Base-by-base conservation (phyloP, 2,797 vertebrate species). In the Euthynnus affinis region DNA sequence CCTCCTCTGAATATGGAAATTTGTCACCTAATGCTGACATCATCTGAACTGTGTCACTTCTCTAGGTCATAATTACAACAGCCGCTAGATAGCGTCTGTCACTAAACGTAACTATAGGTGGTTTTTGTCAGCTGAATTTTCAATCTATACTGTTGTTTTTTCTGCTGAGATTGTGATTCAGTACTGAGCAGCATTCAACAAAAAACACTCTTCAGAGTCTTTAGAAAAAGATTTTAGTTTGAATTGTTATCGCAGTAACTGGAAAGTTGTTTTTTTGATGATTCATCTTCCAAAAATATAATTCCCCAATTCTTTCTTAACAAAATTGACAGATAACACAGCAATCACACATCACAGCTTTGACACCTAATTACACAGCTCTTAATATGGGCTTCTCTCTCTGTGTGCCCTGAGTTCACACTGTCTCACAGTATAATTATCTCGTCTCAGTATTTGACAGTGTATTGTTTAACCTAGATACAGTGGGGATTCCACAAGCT, bases 391-490 rank as follows among this genome's bases (percentile, higher is more conserved):
- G 52, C 22, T 94, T 94, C 86, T 85, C 87, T 93, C 77, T 90
- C 60, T 79, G 83, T 80, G 56, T 83, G 89, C 86, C 87, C 86
- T 86, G 88, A 86, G 88, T 93, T 95, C 91, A 89, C 85, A 61
- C 72, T 80, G 89, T 88, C 79, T 92, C 88, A 93, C 89, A 91
- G 88, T 78, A 57, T 95, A 95, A 96, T 97, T 95, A 96, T 92
- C 94, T 94, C 80, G 80, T 95, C 94, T 94, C 87, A 76, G 76
- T 86, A 88, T 89, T 86, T 95, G 93, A 95, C 94, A 94, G 90
- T 84, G 89, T 82, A 92, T 94, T 92, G 88, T 90, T 93, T 91
- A 91, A 91, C 90, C 64, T 88, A 89, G 88, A 87, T 86, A 84
- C 82, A 86, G 84, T 87, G 91, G 91, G 93, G 94, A 93, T 93